Evolutionary conservation across 2,888 invertebrate genomes (phyloP).

Genomic region (Pheosia gnoma): DNA sequence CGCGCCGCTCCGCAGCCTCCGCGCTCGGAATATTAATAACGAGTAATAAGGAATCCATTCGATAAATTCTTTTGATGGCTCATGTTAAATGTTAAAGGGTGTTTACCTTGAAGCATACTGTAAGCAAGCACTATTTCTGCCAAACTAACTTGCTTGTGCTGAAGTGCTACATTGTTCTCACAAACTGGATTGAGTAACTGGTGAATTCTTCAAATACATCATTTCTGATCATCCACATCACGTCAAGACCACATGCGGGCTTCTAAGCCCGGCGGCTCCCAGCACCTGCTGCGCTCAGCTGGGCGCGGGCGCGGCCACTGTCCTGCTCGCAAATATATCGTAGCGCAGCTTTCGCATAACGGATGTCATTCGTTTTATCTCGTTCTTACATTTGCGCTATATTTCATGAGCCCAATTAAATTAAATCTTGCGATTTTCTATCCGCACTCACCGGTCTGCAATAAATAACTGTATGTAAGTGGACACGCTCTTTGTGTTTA

Average conservation of each 20-base stretch:
- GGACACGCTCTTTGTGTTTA: too few relatives aligned
- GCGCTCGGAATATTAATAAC: not conserved
- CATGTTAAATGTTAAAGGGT: not conserved
- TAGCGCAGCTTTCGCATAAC: not conserved
- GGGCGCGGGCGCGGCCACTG: not conserved
- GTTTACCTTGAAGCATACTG: not conserved
- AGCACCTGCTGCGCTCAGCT: not conserved
- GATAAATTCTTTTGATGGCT: conserved; percentile 1
- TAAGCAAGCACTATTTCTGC: too few relatives aligned
- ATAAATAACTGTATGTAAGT: too few relatives aligned
- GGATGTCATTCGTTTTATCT: not conserved
- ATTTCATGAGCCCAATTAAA: not conserved
- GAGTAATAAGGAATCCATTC: not conserved
- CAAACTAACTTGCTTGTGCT: too few relatives aligned
- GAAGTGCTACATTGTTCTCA: too few relatives aligned
- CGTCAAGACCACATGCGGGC: too few relatives aligned
- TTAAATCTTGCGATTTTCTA: not conserved
- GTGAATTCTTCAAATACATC: too few relatives aligned
- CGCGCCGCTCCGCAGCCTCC: not conserved
- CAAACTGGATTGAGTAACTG: too few relatives aligned
- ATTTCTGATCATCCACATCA: too few relatives aligned
- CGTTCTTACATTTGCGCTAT: not conserved
- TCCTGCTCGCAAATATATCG: not conserved
- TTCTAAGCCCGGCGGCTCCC: too few relatives aligned
- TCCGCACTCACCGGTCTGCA: too few relatives aligned